phyloP scores from a whole-genome alignment of 1,140 invertebrate species.

The Drosophila pectinifera region DNA sequence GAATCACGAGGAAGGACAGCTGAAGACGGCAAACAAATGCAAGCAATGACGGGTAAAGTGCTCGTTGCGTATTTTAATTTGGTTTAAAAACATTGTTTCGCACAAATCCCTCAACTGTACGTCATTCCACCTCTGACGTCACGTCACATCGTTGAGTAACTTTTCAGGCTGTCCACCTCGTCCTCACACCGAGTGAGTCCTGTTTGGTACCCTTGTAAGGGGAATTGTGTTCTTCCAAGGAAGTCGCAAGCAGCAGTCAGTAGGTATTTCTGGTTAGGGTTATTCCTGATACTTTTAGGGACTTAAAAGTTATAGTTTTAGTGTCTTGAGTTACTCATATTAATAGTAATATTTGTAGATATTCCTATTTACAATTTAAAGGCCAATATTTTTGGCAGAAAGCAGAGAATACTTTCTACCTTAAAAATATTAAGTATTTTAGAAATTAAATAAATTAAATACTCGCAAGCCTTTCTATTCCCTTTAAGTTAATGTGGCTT shows the following conservation, averaged over 20 bases:
- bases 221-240: neutral
- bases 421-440: fast-evolving
- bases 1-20: constrained; percentile 49
- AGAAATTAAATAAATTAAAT: neutral
- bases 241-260: neutral
- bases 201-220: constrained; percentile 12
- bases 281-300: neutral
- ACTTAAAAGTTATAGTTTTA: neutral
- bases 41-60: constrained; percentile 82
- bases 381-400: neutral
- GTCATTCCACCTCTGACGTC: constrained; percentile 76
- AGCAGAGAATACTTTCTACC: too few relatives aligned
- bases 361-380: neutral
- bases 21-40: constrained; percentile 79
- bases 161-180: constrained; percentile 23
- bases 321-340: neutral
- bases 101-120: constrained; percentile 77
- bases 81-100: constrained; percentile 82
- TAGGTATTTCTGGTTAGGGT: neutral
- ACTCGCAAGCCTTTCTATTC: neutral
- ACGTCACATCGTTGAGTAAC: constrained; percentile 59
- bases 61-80: constrained; percentile 83
- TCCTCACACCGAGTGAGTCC: constrained; percentile 3
- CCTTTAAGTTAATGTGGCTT: too few relatives aligned
- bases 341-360: too few relatives aligned